Percentiles rank a stretch among this genome's conserved stretches.
Conservation (phyloP, 2,113 vertebrate species). For the Leptosomus discolor region DNA sequence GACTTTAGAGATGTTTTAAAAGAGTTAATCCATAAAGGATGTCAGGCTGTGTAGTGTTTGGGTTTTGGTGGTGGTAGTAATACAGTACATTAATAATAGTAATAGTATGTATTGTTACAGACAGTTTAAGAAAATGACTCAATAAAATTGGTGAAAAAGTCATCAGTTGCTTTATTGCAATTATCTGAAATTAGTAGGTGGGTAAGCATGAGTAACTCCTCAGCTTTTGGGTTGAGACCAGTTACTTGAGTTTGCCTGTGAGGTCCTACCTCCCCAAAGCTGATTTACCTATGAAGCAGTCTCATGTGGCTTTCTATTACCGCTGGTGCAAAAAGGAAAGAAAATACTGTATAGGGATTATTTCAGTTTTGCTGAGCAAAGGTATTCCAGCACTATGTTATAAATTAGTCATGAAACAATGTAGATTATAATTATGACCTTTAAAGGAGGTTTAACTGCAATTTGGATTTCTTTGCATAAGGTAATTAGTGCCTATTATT, state of each 20-base stretch:
- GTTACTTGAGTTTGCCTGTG: background rate
- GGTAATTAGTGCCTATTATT: conserved; percentile 17
- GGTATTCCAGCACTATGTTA: background rate
- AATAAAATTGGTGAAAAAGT: background rate
- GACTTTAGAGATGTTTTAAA: background rate
- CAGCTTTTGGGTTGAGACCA: background rate
- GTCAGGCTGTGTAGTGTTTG: background rate
- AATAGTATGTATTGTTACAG: background rate
- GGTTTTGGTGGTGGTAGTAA: background rate
- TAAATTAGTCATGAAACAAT: background rate
- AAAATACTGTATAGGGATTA: background rate
- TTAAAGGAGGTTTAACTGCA: background rate
- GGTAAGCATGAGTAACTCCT: background rate
- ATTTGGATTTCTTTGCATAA: background rate
- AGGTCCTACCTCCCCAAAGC: background rate
- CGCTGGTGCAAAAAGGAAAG: background rate
- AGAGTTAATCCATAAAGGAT: background rate
- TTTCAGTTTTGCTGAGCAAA: background rate
- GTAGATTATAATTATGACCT: background rate
- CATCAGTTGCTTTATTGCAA: background rate
- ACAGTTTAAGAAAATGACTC: background rate
- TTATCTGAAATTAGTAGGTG: background rate
- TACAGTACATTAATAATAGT: background rate
- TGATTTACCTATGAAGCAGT: background rate
- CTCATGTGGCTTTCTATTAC: background rate